phyloP scores from a whole-genome alignment of 2,888 invertebrate species.

The Melinopterus prodromus region DNA sequence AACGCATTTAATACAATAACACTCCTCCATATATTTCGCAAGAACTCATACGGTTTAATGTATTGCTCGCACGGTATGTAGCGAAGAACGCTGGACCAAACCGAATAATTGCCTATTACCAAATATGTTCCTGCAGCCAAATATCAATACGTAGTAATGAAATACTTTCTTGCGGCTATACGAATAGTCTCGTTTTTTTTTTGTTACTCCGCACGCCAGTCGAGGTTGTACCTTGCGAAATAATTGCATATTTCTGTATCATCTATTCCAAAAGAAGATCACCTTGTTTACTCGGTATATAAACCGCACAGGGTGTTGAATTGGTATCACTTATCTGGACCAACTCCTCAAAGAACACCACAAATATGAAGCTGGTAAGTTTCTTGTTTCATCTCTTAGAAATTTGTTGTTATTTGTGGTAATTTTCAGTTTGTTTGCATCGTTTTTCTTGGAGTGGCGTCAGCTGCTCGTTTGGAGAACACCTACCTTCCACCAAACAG shows the following conservation, averaged over 20 bases:
- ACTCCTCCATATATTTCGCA: not conserved
- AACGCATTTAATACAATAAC: not conserved
- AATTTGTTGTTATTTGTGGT: not conserved
- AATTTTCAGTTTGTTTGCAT: constrained; percentile 60
- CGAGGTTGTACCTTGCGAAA: not conserved
- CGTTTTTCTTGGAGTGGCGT: constrained; percentile 54
- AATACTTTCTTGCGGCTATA: not conserved
- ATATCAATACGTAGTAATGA: not conserved
- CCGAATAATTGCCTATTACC: not conserved
- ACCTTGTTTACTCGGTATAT: constrained; percentile 18
- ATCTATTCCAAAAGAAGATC: constrained; percentile 15
- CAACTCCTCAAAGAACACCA: not conserved
- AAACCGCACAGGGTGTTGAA: not conserved
- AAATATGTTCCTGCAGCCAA: not conserved
- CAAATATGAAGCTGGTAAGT: constrained; percentile 6
- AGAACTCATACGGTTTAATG: not conserved
- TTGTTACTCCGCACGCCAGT: not conserved
- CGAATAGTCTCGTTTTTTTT: constrained; percentile 19
- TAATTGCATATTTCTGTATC: constrained; percentile 10
- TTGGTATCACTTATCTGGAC: constrained; percentile 17
- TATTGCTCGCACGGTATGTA: not conserved
- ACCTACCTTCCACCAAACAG: constrained; percentile 66
- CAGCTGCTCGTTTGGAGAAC: constrained; percentile 65
- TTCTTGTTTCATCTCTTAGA: not conserved
- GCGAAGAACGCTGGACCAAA: not conserved